Conservation (phyloP, 2,797 vertebrate genomes). For the Atherinosoma microstoma region DNA sequence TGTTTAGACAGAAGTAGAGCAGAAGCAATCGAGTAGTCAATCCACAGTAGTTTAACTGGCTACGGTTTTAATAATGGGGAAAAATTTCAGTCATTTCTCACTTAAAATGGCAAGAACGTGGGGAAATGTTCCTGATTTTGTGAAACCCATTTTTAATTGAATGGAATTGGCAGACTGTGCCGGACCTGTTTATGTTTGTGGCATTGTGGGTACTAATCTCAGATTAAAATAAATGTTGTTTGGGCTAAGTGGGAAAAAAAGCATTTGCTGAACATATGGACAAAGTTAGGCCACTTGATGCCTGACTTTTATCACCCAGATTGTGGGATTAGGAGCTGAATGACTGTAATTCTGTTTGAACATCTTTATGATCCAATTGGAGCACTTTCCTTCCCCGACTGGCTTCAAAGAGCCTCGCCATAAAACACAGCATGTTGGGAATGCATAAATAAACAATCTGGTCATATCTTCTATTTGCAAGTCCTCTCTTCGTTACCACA, state of each 20-base stretch:
- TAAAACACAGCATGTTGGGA: background rate
- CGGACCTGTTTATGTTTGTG: background rate
- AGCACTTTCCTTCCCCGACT: background rate
- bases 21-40: background rate
- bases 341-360: background rate
- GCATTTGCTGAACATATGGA: background rate
- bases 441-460: constrained; percentile 11
- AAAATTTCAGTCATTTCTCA: background rate
- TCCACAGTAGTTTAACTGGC: background rate
- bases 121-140: background rate
- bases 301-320: background rate
- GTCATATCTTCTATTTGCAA: constrained; percentile 17
- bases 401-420: background rate
- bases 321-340: constrained; percentile 9
- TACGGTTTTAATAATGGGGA: background rate
- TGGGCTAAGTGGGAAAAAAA: background rate
- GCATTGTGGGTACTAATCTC: background rate
- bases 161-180: background rate
- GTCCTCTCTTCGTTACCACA: constrained; percentile 13
- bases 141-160: background rate
- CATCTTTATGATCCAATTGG: background rate
- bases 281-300: background rate
- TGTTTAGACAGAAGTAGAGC: background rate
- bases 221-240: constrained; percentile 1
- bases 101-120: background rate